Base-by-base conservation (phyloP, 2,888 invertebrate species). In the Orthosia cruda region DNA sequence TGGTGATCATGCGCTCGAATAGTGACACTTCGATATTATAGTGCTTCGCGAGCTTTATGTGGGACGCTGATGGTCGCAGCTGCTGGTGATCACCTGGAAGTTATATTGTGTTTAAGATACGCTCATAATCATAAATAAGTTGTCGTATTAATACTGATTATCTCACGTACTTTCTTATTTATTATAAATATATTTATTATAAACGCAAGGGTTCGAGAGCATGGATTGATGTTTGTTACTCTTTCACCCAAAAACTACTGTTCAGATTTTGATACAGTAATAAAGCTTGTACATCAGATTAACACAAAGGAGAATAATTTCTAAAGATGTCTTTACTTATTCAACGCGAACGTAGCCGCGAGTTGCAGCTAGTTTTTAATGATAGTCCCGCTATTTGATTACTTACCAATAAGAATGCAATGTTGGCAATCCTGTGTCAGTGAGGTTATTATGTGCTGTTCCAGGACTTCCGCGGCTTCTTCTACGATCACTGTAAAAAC, bases 401-500 rank as follows among this genome's bases (percentile, higher is more conserved):
- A 66, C 70, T 62, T 91, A 96, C 98, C 99, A 82, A 99, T 98
- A 59, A 99, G 97, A 81, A 99, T 98, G 1, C 98, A 96, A 91
- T 99, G 99, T 91, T 98, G 93, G 86, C 98, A 98, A 70, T 97
- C 91, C 40, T 96, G 92, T 1, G 98, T 98, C 49, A 99, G 95
- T 11, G 98, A 97, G 12, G 98, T 97, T 13, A 99, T 94, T 49
- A 99, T 97, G 90, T 99, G 99, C 7, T 98, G 97, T 92, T 99
- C 99, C 49, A 98, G 93, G 0, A 99, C 98, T 96, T 99, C 99
- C 0, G 98, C 99, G 1, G 99, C 99, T 95, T 99, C 99, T 94
- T 99, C 99, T 12, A 99, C 98, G 63, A 98, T 97, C 0, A 98
- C 98, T 98, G 91, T 54, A 54, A 45, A 58, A 67, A 45, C 9